Evolutionary conservation across 2,888 invertebrate species (phyloP), one percentile per base, ranked within the genome.

Genomic region (Lampropteryx suffumata): DNA sequence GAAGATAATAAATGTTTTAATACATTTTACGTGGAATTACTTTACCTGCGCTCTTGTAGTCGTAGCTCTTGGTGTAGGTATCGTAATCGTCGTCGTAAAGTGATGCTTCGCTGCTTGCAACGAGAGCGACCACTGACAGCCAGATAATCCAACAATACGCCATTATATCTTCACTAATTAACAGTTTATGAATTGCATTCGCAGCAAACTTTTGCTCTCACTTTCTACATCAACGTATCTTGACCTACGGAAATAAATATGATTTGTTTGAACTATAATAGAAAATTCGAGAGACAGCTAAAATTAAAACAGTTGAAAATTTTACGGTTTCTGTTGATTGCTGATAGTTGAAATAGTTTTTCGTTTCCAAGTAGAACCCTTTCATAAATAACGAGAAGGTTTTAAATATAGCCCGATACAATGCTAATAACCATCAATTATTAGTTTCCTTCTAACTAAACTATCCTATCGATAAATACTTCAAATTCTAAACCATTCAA

Each of bases 71-170:
- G 8, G 87, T 87, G 61, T 87, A 89, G 0, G 79, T 71, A 59
- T 90, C 90, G 70, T 89, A 90, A 56, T 90, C 88, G 41, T 90
- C 88, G 59, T 90, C 88, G 63, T 88, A 89, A 3, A 88, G 61
- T 2, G 88, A 73, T 0, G 81, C 86, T 13, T 82, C 75, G 3
- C 71, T 55, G 55, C 59, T 71, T 29, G 69, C 70, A 43, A 81
- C 60, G 33, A 84, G 69, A 40, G 74, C 69, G 46, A 76, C 67
- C 35, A 73, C 61, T 36, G 79, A 62, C 50, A 83, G 57, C 74
- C 73, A 79, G 58, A 81, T 61, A 32, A 79, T 65, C 74, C 79
- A 76, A 65, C 70, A 68, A 58, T 64, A 59, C 53, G 73, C 75
- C 86, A 88, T 85, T 57, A 55, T 71, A 49, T 55, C 61, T 58